Evolutionary conservation across 2,888 invertebrate genomes (phyloP).

Genomic region (Hypolimnas misippus): DNA sequence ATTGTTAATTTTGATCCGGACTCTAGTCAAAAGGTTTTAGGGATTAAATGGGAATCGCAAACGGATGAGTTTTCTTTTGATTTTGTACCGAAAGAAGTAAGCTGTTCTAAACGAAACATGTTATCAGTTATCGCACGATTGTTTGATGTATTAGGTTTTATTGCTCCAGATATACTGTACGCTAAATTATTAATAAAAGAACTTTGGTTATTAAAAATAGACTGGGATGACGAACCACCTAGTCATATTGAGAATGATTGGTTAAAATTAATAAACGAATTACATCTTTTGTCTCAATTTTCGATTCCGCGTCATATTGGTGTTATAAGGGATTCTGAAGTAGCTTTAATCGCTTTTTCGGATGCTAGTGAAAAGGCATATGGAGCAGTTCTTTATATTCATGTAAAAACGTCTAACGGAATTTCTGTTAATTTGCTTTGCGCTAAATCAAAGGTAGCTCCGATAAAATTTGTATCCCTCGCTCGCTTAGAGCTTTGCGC

Average conservation of each 20-base stretch:
- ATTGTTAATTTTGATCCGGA: background rate
- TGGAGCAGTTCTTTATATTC: background rate
- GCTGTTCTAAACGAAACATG: background rate
- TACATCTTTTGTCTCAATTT: background rate
- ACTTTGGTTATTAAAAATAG: conserved; percentile 8
- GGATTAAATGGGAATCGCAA: conserved; percentile 3
- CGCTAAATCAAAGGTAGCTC: too few species aligned
- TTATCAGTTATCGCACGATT: conserved; percentile 4
- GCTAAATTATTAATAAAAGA: conserved; percentile 2
- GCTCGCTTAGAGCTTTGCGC: too few species aligned
- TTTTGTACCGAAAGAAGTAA: background rate
- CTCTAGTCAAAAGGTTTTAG: background rate
- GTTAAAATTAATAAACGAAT: conserved; percentile 1
- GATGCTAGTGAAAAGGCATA: background rate
- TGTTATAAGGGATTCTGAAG: background rate
- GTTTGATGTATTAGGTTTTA: background rate
- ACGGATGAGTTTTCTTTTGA: background rate
- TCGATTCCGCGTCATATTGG: background rate
- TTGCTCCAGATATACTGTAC: background rate
- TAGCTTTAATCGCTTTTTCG: background rate
- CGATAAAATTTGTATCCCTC: too few species aligned
- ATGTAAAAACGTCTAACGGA: background rate
- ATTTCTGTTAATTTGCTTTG: background rate
- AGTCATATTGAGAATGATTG: background rate
- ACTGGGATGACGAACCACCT: background rate